Base-by-base conservation (phyloP, 2,113 vertebrate genomes). In the Odobenus rosmarus region DNA sequence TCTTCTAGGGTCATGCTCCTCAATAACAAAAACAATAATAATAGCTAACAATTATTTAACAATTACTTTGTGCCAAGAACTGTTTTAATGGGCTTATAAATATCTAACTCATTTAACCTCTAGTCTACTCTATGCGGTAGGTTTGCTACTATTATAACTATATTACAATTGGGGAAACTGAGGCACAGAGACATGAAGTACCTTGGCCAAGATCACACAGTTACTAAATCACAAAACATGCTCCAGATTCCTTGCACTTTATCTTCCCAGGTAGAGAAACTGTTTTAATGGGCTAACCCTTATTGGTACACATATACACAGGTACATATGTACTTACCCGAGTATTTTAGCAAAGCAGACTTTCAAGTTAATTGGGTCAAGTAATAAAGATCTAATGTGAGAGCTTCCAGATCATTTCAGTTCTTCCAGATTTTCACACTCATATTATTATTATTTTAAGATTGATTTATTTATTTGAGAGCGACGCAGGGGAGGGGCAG, bases 391-490 rank as follows among this genome's bases (percentile, higher is more conserved):
- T 84, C 36, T 84, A 80, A 80, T 9, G 21, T 31, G 53, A 84
- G 31, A n/a, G 31, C 36, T 79, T 77, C 7, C 26, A 49, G 26
- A 77, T 49, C 42, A 49, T 57, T 71, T 84, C 53, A 64, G 12
- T 72, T 80, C 61, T 88, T 74, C 46, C 62, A 88, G 69, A 83
- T 62, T 69, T 80, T 79, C 69, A 80, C 23, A 69, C 49, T 57
- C 14, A 28, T 7, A 28, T 76, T 82, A 55, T 39, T 69, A 36
- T 85, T 87, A 77, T 61, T 82, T 14, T 28, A 42, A 42, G 71
- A 31, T 12, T 69, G 14, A n/a, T n/a, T 46, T 14, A 28, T 15
- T 74, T 67, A 8, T 74, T 28, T 74, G 42, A 77, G 74, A 28
- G 46, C 28, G 42, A 31, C 14, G 74, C 7, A 28, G 42, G 74